Evolutionary conservation across 2,888 invertebrate genomes (phyloP), one percentile per base, ranked within the genome.

Genomic region (Helobdella robusta): DNA sequence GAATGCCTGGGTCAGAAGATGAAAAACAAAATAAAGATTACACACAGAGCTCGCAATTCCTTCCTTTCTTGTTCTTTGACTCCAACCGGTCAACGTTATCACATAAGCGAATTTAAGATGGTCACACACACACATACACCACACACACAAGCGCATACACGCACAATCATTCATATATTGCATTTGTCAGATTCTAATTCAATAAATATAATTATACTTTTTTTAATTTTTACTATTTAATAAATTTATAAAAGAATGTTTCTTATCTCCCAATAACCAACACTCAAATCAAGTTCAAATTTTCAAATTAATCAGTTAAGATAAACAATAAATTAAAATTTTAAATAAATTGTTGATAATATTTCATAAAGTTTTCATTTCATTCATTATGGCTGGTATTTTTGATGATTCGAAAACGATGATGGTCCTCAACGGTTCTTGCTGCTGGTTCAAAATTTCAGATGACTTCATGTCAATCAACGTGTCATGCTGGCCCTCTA

Each of bases 391-490:
- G 4, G 32, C 15, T 34, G 65, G 59, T 30, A 65, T 59, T 34
- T 65, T 65, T 23, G 58, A 32, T 0, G 59, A 44, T 40, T 50
- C 58, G 15, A 65, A 34, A 23, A 65, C 11, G 46, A 65, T 65
- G 28, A 65, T 30, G 20, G 65, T 65, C 23, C 65, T 58, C 46
- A 59, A 35, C 0, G 65, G 65, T 15, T 65, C 59, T 23, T 59
- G 40, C 50, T 62, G 44, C 2, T 2, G 36, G 30, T 32, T 44
- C 30, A 40, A 35, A 28, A 28, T 40, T n/a, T 64, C 64, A 11
- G 44, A 36, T 56, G 56, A 64, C 36, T 36, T 56, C 30, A 36
- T 56, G 30, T 59, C 48, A 20, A 46, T 30, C 1, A 32, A 40
- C 15, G 59, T 46, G 35, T 65, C 65, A 1, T 48, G 58, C 44